Base-by-base conservation (phyloP, 2,797 vertebrate species). In the Phoeniculus purpureus region DNA sequence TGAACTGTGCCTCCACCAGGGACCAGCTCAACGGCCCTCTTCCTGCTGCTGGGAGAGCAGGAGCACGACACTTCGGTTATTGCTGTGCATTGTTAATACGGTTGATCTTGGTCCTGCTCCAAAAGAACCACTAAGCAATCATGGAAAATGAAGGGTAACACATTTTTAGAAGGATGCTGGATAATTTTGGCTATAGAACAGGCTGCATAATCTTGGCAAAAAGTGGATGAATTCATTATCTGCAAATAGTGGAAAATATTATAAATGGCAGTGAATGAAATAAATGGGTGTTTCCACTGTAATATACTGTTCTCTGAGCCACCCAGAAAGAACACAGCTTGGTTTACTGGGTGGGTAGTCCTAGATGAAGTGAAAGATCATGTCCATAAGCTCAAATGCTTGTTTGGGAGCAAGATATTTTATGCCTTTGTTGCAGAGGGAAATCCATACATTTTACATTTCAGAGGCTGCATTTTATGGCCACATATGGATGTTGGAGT, bases 241-340 rank as follows among this genome's bases (percentile, higher is more conserved):
- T 97, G 94, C 96, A 97, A 97, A 96, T 97, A 97, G 97, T 97
- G 97, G 97, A 98, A 98, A 98, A 97, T 97, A 97, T 98, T 98
- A 97, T 97, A 97, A 97, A 97, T 96, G 96, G 97, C 97, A 97
- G 92, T 97, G 97, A 97, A 97, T 97, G 97, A 97, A 98, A 97
- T 97, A 96, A 97, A 96, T 97, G 97, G 98, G 97, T 97, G 97
- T 98, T 97, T 97, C 97, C 97, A 97, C 96, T 97, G 96, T 96
- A 96, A 97, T 95, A 94, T 97, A 96, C 96, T 96, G 92, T 97
- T 97, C 96, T 97, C 95, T 95, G 93, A 97, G 95, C 97, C 97
- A 97, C 97, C 97, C 97, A 98, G 97, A 97, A 97, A 97, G 96
- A 97, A 94, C 92, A 96, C 77, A 96, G 85, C 94, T 96, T 97